Percentiles rank a stretch among this genome's conserved stretches.
Evolutionary conservation across 2,888 invertebrate genomes (phyloP).

Genomic region (Scaeva pyrastri): DNA sequence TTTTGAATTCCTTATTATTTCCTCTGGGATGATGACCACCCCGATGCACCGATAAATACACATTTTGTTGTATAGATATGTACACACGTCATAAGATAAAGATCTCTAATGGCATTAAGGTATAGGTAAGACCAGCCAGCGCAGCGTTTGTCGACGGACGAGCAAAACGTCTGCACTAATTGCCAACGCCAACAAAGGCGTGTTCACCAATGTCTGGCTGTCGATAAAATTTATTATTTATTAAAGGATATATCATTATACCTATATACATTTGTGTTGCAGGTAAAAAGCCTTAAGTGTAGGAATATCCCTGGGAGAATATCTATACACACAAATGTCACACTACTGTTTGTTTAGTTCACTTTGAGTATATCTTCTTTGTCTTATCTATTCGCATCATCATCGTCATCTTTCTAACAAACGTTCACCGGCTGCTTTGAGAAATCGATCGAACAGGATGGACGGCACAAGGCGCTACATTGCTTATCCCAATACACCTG

Average conservation of each 20-base stretch:
- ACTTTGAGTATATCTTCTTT: slow-evolving; percentile 6
- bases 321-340: slow-evolving; percentile 68
- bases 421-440: slow-evolving; percentile 60
- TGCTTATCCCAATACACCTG: slow-evolving; percentile 60
- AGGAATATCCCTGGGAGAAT: slow-evolving; percentile 20
- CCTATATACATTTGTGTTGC: slow-evolving; percentile 8
- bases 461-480: slow-evolving; percentile 41
- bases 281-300: background rate
- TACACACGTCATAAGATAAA: slow-evolving; percentile 50
- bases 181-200: slow-evolving; percentile 57
- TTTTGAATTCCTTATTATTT: slow-evolving; percentile 29
- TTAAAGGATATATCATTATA: slow-evolving; percentile 45
- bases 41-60: slow-evolving; percentile 65
- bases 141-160: background rate
- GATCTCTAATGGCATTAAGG: slow-evolving; percentile 69
- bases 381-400: slow-evolving; percentile 59
- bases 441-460: slow-evolving; percentile 50
- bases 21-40: slow-evolving; percentile 58
- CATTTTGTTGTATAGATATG: slow-evolving; percentile 57
- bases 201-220: slow-evolving; percentile 50
- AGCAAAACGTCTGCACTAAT: slow-evolving; percentile 53
- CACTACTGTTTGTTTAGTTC: slow-evolving; percentile 69
- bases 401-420: slow-evolving; percentile 59
- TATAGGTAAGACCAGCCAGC: no score
- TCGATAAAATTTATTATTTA: slow-evolving; percentile 71